Base-by-base conservation (phyloP, 2,888 invertebrate species). In the Lasioglossum morio region DNA sequence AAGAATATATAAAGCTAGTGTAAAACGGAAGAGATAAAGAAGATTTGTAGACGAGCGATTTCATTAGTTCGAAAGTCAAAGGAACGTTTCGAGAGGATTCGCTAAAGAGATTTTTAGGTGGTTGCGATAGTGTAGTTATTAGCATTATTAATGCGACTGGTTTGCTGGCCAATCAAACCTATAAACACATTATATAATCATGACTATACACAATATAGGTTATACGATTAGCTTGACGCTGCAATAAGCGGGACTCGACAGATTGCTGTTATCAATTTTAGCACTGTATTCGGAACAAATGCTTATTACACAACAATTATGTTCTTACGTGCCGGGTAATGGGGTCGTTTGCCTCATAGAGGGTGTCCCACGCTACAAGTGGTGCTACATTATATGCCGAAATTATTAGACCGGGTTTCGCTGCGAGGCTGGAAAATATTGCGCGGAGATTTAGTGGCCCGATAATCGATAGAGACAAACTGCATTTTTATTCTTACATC, bases 301-400 rank as follows among this genome's bases (percentile, higher is more conserved):
- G 66, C 66, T 34, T 66, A 66, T 66, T 66, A 66, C 23, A 66
- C 66, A 30, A 66, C 66, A 66, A 66, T 66, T 66, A 66, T 66
- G 66, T 66, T 66, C 66, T 66, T 66, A 66, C 66, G 19, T 66
- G 66, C 34, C 3, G 30, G 19, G 30, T 66, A 66, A 66, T 66
- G 19, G 66, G 66, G 66, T 66, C 34, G 34, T 66, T 66, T 66
- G 30, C 66, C 66, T 66, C 34, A 19, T 34, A 34, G 34, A 34
- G 66, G 34, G 66, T 19, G 66, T 66, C 34, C 66, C 34, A 16
- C 66, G 66, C 66, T 19, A 30, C 66, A 19, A 34, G 66, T 30
- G 66, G 66, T 19, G 66, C 66, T 66, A 23, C 8, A 34, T 19
- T 66, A 34, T 66, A 8, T 19, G 19, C 34, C 66, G 34, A 66